Percentiles rank a stretch among this genome's conserved stretches.
Conservation (phyloP, 2,797 vertebrate species). For the Anabas testudineus region DNA sequence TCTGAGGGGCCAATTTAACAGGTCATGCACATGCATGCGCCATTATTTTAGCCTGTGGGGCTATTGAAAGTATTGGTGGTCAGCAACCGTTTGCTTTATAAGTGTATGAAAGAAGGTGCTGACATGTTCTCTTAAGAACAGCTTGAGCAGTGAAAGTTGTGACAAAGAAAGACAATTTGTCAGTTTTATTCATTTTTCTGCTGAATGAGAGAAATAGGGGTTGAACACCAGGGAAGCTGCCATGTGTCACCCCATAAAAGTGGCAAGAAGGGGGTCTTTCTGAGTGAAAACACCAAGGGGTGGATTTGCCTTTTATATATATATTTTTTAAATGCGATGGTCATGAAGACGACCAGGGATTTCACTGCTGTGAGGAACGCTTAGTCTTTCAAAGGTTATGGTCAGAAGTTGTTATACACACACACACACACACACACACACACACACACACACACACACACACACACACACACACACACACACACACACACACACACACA, state of each 20-base stretch:
- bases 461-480: background rate
- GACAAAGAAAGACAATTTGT: conserved; percentile 51
- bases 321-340: conserved; percentile 31
- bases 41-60: conserved; percentile 36
- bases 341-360: background rate
- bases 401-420: conserved; percentile 14
- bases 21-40: conserved; percentile 67
- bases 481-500: background rate
- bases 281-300: background rate
- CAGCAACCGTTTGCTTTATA: conserved; percentile 60
- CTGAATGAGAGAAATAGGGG: conserved; percentile 43
- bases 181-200: conserved; percentile 39
- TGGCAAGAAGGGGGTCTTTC: conserved; percentile 13
- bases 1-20: conserved; percentile 68
- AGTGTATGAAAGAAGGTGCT: conserved; percentile 20
- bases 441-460: background rate
- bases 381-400: conserved; percentile 18
- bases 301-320: conserved; percentile 17
- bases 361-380: background rate
- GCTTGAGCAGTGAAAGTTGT: conserved; percentile 14
- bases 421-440: background rate
- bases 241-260: conserved; percentile 50
- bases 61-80: conserved; percentile 28
- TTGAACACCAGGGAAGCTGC: conserved; percentile 24
- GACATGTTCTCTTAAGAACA: conserved; percentile 23